Evolutionary conservation across 2,888 invertebrate genomes (phyloP).

Genomic region (Coecobrya sp.): DNA sequence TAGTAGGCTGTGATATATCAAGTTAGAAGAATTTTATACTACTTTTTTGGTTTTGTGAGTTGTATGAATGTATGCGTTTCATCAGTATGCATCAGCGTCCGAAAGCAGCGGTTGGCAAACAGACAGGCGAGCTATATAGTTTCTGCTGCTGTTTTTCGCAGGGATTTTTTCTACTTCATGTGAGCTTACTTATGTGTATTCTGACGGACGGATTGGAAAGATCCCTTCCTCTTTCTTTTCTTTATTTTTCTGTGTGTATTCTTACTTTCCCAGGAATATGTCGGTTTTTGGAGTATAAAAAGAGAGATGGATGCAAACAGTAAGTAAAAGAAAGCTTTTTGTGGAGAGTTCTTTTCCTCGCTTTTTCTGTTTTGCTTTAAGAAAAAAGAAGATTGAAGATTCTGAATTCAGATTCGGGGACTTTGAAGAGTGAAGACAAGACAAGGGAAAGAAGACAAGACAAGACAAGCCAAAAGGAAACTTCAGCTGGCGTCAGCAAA

Average conservation of each 20-base stretch:
- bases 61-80: conserved; percentile 62
- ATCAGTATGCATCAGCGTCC: conserved; percentile 79
- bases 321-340: conserved; percentile 43
- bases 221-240: conserved; percentile 63
- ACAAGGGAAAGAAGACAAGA: conserved; percentile 73
- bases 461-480: conserved; percentile 78
- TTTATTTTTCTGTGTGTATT: conserved; percentile 46
- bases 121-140: conserved; percentile 60
- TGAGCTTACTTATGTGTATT: conserved; percentile 64
- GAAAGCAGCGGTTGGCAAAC: conserved; percentile 78
- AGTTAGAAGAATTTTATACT: conserved; percentile 34
- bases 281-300: conserved; percentile 32
- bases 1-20: background rate
- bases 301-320: conserved; percentile 18
- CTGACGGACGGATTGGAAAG: conserved; percentile 76
- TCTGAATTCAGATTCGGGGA: conserved; percentile 79
- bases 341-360: conserved; percentile 7
- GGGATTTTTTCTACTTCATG: conserved; percentile 71
- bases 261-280: conserved; percentile 57
- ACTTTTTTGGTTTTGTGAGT: conserved; percentile 16
- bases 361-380: conserved; percentile 59
- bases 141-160: conserved; percentile 73
- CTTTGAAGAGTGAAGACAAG: conserved; percentile 80
- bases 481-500: conserved; percentile 81
- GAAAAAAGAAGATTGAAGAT: conserved; percentile 62